phyloP scores from a whole-genome alignment of 1,140 invertebrate genomes.

The Theocolax elegans region DNA sequence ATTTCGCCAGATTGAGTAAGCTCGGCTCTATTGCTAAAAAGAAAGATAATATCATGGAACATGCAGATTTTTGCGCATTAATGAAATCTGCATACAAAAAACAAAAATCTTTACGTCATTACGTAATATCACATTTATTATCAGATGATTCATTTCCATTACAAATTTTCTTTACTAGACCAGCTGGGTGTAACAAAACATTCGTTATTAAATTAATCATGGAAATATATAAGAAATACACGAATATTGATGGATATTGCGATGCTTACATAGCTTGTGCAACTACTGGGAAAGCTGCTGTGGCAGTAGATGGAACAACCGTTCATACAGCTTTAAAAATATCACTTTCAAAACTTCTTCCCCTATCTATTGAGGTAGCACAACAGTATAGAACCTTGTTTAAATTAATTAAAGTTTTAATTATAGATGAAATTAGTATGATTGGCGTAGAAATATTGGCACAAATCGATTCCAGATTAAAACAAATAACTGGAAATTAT shows the following conservation, averaged over 20 bases:
- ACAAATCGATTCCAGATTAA: slow-evolving; percentile 48
- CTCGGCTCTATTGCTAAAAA: slow-evolving; percentile 37
- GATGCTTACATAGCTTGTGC: slow-evolving; percentile 55
- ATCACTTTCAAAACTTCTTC: slow-evolving; percentile 42
- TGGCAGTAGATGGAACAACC: slow-evolving; percentile 53
- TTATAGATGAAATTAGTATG: slow-evolving; percentile 61
- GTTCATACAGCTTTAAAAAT: slow-evolving; percentile 51
- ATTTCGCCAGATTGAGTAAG: slow-evolving; percentile 26
- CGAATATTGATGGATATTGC: slow-evolving; percentile 35
- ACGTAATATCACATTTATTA: slow-evolving; percentile 28
- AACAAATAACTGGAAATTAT: slow-evolving; percentile 49
- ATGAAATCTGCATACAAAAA: slow-evolving; percentile 49
- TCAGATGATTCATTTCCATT: slow-evolving; percentile 44
- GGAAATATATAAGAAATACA: slow-evolving; percentile 49
- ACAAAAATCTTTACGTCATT: slow-evolving; percentile 46
- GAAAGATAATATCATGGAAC: slow-evolving; percentile 31
- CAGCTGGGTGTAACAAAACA: slow-evolving; percentile 53
- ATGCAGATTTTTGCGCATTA: slow-evolving; percentile 9
- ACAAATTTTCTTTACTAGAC: slow-evolving; percentile 54
- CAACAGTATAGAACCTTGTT: slow-evolving; percentile 4
- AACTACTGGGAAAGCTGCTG: slow-evolving; percentile 58
- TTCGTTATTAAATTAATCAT: slow-evolving; percentile 48
- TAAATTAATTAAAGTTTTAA: slow-evolving; percentile 38
- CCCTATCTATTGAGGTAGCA: neutral
- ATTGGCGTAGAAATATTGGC: slow-evolving; percentile 46